These are phyloP conservation scores for Acropternis orthonyx DNA, from an alignment of 2,797 vertebrate species.

Conservation along the genomic window DNA sequence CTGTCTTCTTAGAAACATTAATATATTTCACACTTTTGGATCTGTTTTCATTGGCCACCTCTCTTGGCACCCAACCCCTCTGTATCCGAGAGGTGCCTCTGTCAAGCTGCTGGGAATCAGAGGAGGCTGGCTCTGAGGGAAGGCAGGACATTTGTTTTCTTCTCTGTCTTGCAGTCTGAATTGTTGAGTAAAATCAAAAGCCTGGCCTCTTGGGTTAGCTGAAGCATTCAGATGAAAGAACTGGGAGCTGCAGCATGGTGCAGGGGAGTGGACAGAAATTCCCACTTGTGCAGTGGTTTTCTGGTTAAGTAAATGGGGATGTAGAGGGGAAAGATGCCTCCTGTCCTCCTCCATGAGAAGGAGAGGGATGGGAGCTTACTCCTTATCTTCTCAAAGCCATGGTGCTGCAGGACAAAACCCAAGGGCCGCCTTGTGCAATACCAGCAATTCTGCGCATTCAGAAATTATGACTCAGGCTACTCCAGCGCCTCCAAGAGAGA, in stretches of 20 bases:
- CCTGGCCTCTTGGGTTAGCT: not conserved
- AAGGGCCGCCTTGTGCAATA: not conserved
- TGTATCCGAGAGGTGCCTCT: not conserved
- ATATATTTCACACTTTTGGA: constrained; percentile 14
- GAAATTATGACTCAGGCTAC: not conserved
- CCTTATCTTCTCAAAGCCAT: not conserved
- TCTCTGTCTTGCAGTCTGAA: not conserved
- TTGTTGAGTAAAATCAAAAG: constrained; percentile 4
- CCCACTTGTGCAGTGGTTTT: not conserved
- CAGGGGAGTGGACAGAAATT: not conserved
- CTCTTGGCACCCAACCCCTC: not conserved
- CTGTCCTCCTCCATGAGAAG: not conserved
- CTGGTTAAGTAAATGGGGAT: not conserved
- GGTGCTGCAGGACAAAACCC: not conserved
- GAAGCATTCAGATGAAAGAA: not conserved
- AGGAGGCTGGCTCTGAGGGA: not conserved
- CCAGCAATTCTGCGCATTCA: not conserved
- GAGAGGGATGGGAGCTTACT: not conserved
- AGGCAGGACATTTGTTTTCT: not conserved
- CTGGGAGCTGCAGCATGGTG: not conserved
- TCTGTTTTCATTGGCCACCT: constrained; percentile 2
- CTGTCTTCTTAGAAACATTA: constrained; percentile 7
- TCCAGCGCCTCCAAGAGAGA: not conserved
- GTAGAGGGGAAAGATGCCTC: not conserved
- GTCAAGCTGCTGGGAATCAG: not conserved